Percentiles rank a stretch among this genome's conserved stretches.
Conservation (phyloP, 2,113 vertebrate genomes). For the Dendrocopos noguchii region DNA sequence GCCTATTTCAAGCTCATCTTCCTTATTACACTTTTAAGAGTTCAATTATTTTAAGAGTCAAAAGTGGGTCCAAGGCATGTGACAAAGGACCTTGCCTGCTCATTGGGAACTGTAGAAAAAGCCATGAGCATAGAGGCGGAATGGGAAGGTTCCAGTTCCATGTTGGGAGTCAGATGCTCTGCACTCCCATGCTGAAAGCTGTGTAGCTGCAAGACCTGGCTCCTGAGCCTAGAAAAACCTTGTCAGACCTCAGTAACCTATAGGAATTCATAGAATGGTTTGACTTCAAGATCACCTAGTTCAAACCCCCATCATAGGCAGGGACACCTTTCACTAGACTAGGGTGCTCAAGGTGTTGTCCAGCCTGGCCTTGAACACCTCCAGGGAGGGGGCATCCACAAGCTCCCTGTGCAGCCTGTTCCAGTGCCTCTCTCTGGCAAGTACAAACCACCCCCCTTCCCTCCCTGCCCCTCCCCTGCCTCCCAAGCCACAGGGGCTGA, state of each 20-base stretch:
- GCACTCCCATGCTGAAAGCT: background rate
- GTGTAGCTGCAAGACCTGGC: background rate
- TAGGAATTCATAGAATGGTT: background rate
- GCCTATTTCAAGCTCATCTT: conserved; percentile 21
- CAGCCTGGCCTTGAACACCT: too few species aligned
- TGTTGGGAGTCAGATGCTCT: background rate
- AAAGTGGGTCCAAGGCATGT: background rate
- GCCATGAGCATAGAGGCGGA: background rate
- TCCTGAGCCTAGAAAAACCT: background rate
- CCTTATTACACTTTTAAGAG: conserved; percentile 17
- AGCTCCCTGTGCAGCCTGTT: too few species aligned
- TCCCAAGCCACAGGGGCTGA: too few species aligned
- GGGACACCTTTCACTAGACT: too few species aligned
- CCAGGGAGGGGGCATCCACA: too few species aligned
- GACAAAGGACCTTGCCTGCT: background rate
- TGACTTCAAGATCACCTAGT: too few species aligned
- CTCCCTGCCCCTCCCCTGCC: too few species aligned
- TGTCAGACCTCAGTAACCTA: accelerated
- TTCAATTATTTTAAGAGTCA: background rate
- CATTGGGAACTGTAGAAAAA: background rate
- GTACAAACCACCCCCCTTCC: too few species aligned
- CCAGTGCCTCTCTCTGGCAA: too few species aligned
- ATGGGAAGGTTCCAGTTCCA: background rate
- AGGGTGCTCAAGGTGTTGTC: too few species aligned
- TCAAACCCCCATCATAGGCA: too few species aligned